These are phyloP conservation scores for Philaenus spumarius DNA, from an alignment of 1,140 invertebrate genomes.

Conservation along the genomic window DNA sequence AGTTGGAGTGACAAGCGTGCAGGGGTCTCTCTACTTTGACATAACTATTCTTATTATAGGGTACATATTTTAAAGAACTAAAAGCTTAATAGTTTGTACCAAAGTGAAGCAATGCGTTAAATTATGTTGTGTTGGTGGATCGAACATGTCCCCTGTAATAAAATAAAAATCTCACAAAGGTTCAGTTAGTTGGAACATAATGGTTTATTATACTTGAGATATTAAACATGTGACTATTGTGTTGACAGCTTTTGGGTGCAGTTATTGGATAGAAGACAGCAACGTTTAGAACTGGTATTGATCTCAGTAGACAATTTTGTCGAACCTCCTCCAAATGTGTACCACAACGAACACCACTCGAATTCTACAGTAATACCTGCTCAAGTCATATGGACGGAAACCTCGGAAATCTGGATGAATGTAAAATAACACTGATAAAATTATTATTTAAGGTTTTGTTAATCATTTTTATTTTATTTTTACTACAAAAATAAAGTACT, in stretches of 20 bases:
- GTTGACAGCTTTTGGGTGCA: slow-evolving; percentile 80
- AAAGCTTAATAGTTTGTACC: no score
- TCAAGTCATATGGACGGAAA: slow-evolving; percentile 54
- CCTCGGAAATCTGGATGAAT: slow-evolving; percentile 79
- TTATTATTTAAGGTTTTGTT: no score
- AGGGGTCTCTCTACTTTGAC: no score
- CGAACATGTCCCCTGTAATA: no score
- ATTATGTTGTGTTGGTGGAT: no score
- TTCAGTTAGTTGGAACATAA: no score
- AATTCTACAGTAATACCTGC: slow-evolving; percentile 35
- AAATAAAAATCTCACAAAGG: no score
- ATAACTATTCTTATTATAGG: no score
- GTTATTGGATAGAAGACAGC: slow-evolving; percentile 77
- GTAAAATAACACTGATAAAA: slow-evolving; percentile 21
- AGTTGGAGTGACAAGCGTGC: no score
- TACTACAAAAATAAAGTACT: neutral
- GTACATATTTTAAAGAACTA: no score
- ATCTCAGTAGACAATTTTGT: slow-evolving; percentile 67
- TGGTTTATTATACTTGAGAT: no score
- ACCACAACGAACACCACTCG: slow-evolving; percentile 19
- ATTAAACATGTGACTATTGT: slow-evolving; percentile 7
- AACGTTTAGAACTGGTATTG: slow-evolving; percentile 66
- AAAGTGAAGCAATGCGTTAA: no score
- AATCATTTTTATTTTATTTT: neutral
- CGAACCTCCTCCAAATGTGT: slow-evolving; percentile 45